A percentile compares a stretch with the other conserved stretches of the same genome.
Conservation (phyloP, 2,113 vertebrate genomes). For the Limanda limanda region DNA sequence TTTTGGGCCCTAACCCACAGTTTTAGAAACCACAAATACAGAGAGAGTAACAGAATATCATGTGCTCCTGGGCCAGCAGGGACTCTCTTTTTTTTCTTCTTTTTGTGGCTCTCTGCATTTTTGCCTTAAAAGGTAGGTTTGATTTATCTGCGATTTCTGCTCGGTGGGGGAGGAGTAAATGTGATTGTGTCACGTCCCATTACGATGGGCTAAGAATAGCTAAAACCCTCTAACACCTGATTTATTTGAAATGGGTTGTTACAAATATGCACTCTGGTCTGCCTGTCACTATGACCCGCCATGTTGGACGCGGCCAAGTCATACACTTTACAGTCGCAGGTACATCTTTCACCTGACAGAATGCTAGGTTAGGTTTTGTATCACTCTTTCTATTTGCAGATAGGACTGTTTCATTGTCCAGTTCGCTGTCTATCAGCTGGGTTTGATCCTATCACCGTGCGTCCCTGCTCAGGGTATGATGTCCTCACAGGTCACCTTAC, state of each 20-base stretch:
- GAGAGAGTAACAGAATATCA: conserved; percentile 17
- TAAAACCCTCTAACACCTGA: conserved; percentile 45
- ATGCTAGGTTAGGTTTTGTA: neutral
- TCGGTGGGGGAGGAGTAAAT: conserved; percentile 53
- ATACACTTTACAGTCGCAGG: neutral
- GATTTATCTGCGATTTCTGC: conserved; percentile 62
- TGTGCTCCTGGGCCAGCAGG: conserved; percentile 15
- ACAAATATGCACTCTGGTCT: conserved; percentile 1
- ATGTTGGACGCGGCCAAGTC: conserved; percentile 17
- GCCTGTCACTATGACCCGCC: conserved; percentile 21
- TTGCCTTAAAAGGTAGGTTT: conserved; percentile 70
- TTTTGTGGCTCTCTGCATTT: conserved; percentile 37
- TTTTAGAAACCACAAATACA: conserved; percentile 25
- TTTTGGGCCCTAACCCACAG: conserved; percentile 18
- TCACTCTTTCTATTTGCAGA: too few relatives aligned
- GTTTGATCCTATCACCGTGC: conserved; percentile 17
- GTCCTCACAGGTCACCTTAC: conserved; percentile 18
- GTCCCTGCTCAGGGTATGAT: conserved; percentile 22
- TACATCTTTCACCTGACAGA: neutral
- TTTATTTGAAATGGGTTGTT: conserved; percentile 44
- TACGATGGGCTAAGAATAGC: conserved; percentile 65
- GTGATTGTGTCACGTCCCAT: conserved; percentile 60
- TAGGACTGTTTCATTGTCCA: neutral
- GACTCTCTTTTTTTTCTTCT: conserved; percentile 18
- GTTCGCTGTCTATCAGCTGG: conserved; percentile 20